Base-by-base conservation (phyloP, 2,888 invertebrate genomes). In the Caenorhabditis sp. region DNA sequence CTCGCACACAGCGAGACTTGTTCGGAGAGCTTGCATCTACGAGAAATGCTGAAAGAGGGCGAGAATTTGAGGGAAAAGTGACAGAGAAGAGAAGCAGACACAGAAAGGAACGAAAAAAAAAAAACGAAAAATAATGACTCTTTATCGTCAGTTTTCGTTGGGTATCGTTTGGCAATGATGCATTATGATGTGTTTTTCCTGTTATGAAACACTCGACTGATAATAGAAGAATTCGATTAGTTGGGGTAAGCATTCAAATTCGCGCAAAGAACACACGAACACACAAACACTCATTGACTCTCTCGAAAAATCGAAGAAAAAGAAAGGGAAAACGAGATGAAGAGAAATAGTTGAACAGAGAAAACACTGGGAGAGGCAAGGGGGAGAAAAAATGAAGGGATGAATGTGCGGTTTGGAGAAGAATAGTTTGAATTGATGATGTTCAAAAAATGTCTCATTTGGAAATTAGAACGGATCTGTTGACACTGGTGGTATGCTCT, bases 271-370 rank as follows among this genome's bases (percentile, higher is more conserved):
- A 24, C 28, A 72, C 72, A 59, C 59, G 24, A 59, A 72, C 59
- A 49, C 69, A 54, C 31, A 56, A 8, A 72, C 72, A 59, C 47
- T 28, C 72, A n/a, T n/a, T n/a, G n/a, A 72, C 54, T 72, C 69
- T 35, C 26, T 22, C 54, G 12, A 12, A 26, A 31, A 28, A 26
- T n/a, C 26, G 31, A 31, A 35, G 7, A 38, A 38, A 19, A n/a
- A 38, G 35, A 16, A 22, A 59, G 22, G 31, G 38, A 38, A 19
- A 22, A n/a, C n/a, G n/a, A n/a, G n/a, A 12, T 5, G 38, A 31
- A 59, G 59, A 59, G 59, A 59, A 59, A 38, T 59, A 59, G 59
- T 56, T 35, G 59, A 19, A 59, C 10, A 38, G 38, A 38, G 19
- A 38, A 22, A 59, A 59, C n/a, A 35, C 8, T 35, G 31, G 31